Evolutionary conservation across 1,140 invertebrate genomes (phyloP), one percentile per base, ranked within the genome.

Genomic region (Cryptotermes secundus): DNA sequence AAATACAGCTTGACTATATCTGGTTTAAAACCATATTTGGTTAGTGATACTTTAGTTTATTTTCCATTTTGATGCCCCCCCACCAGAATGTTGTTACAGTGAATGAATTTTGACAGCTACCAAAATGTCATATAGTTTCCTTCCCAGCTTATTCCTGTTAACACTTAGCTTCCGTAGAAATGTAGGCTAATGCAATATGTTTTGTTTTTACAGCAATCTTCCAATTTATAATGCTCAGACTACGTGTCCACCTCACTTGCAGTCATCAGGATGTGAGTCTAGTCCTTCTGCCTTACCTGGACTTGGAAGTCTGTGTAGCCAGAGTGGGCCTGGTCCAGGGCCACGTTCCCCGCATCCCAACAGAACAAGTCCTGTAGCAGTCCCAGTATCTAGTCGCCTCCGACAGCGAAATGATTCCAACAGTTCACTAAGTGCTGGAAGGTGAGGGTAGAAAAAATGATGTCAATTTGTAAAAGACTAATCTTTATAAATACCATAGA

Each of bases 281-380:
- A 80, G 22, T 89, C 86, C 88, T n/a, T n/a, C n/a, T 88, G 84
- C 86, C 87, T 19, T 88, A 89, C 42, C 86, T 88, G 34, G 89
- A 89, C 59, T 89, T 89, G 84, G 89, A 89, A 34, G 7, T 10
- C 26, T 72, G 59, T 26, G 7, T n/a, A 31, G 9, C 59, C 59
- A 72, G 59, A 82, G 84, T 10, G 81, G 38, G 10, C 85, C 79
- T 36, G 86, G 84, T 79, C 87, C 89, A 84, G 88, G 88, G 34
- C 89, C 89, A 36, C 87, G 89, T 14, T 89, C 89, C n/a, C 88
- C 88, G 14, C 87, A 88, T 83, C 86, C 88, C 35, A 92, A 90
- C 84, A 88, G 91, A 84, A 93, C 92, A 36, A 93, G 92, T 86
- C 92, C 92, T n/a, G 92, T 93, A 19, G 91, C 92, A 14, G 92